Conservation (phyloP, 1,140 invertebrate species). For the Megalopta genalis region DNA sequence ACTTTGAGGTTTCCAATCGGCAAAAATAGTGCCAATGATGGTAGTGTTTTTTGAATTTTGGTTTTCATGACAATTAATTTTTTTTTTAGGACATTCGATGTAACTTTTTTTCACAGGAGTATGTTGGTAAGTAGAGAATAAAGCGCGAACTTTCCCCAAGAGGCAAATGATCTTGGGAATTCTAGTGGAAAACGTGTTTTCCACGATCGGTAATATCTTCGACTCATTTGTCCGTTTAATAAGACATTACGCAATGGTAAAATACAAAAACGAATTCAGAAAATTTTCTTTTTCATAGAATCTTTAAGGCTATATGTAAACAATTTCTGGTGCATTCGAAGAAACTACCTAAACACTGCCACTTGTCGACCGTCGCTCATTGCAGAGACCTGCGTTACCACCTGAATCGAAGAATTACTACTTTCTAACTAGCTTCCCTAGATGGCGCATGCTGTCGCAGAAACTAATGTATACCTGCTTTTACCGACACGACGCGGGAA, state of each 20-base stretch:
- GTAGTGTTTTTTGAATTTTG: too few relatives aligned
- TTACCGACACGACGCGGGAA: slow-evolving; percentile 18
- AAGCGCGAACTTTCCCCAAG: not conserved
- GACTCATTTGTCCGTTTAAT: not conserved
- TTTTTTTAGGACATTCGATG: too few relatives aligned
- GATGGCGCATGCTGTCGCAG: slow-evolving; percentile 21
- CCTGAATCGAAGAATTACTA: not conserved
- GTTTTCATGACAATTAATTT: too few relatives aligned
- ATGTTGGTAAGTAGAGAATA: not conserved
- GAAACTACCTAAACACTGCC: not conserved
- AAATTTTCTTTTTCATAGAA: not conserved
- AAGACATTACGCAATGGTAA: not conserved
- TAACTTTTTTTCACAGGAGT: too few relatives aligned
- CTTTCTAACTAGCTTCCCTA: not conserved
- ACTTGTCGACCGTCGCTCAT: slow-evolving; percentile 11
- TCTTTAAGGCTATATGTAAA: not conserved
- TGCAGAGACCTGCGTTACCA: slow-evolving; percentile 60
- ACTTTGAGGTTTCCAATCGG: too few relatives aligned
- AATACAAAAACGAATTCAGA: not conserved
- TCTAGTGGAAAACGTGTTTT: slow-evolving; percentile 1
- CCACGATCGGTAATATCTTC: slow-evolving; percentile 1
- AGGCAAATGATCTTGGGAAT: not conserved
- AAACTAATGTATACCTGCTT: not conserved
- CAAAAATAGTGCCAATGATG: too few relatives aligned
- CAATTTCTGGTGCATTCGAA: not conserved